Evolutionary conservation across 2,888 invertebrate genomes (phyloP), one percentile per base, ranked within the genome.

Genomic region (Ferrisia virgata): DNA sequence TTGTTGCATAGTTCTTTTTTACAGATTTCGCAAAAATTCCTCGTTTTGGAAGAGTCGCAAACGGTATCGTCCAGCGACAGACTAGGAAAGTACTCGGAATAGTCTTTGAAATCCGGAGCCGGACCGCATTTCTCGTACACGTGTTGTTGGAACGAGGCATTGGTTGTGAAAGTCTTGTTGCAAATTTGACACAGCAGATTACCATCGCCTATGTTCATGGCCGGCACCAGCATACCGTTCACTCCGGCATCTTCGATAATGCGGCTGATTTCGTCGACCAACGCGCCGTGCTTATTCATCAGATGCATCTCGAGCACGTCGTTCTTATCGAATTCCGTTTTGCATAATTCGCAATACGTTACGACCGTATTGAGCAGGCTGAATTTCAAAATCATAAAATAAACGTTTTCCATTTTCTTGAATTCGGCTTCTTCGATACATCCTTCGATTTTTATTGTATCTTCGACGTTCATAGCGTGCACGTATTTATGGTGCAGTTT

Each of bases 1-100:
- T 99, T 99, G 91, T 99, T 99, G 91, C 99, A 99, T 87, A 99
- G 90, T 90, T 99, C 98, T 89, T 98, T 98, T 90, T 98, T 98
- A 90, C 98, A 98, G 86, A 98, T 97, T 89, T 97, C 97, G 89
- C 98, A 98, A 89, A 96, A 97, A 88, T 96, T 96, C 86, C 94
- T 95, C n/a, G 83, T 83, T 43, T 83, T 83, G 47, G 83, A 72
- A 36, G 83, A 83, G 64, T 47, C 78, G 76, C 39, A 11, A 86
- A 85, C 79, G 85, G 78, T 33, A 79, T 85, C 82, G 85, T 39
- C 31, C 86, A 86, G 40, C 85, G 72, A 18, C 85, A 85, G 47
- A 86, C 53, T 79, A 78, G 53, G 84, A 13, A 53, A 82, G 40
- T 64, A 47, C 36, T 85, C 85, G 11, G 39, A 76, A 18, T 85